These are phyloP conservation scores for Urocolius indicus DNA, from an alignment of 2,113 vertebrate genomes.

Conservation along the genomic window DNA sequence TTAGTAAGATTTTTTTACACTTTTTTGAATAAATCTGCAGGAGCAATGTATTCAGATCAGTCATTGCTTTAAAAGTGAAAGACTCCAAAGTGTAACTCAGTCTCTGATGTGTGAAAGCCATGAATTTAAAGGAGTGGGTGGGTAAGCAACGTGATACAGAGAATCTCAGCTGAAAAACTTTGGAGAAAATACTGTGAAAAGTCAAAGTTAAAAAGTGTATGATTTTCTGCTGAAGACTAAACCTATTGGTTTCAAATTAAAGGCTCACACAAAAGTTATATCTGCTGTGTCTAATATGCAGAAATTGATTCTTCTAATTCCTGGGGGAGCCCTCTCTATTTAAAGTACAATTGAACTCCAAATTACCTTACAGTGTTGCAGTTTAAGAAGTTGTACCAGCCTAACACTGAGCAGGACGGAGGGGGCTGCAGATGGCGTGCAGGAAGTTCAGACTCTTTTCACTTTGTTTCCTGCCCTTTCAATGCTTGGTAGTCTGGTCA, in stretches of 20 bases:
- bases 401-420: background rate
- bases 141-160: background rate
- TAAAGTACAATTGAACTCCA: constrained; percentile 56
- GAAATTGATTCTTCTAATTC: constrained; percentile 56
- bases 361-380: constrained; percentile 33
- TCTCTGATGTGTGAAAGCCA: background rate
- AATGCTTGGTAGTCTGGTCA: background rate
- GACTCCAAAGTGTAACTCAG: background rate
- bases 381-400: constrained; percentile 29
- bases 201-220: background rate
- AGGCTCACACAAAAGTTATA: constrained; percentile 47
- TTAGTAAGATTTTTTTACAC: background rate
- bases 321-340: constrained; percentile 27
- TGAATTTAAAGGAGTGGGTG: background rate
- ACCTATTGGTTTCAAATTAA: constrained; percentile 58
- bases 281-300: constrained; percentile 12
- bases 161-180: background rate
- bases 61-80: background rate
- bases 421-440: background rate
- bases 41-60: background rate
- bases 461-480: background rate
- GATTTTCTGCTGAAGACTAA: constrained; percentile 20
- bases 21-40: background rate
- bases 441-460: background rate
- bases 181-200: background rate